Percentiles rank a stretch among this genome's conserved stretches.
These are phyloP conservation scores for Tetranychus cinnabarinus DNA, from an alignment of 1,140 invertebrate species.

Conservation along the genomic window DNA sequence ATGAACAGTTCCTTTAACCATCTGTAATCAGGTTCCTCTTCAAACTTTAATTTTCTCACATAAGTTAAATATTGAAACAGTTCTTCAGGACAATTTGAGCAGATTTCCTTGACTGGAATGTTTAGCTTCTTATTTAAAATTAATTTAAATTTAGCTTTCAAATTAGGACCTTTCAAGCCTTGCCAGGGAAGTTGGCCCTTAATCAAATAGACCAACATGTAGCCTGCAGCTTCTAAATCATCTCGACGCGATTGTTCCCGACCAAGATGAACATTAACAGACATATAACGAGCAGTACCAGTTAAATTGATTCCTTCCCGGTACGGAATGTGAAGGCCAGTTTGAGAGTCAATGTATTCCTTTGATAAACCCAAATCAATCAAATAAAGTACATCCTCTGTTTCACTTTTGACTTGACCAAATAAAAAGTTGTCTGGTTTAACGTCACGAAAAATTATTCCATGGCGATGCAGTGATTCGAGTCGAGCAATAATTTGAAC, in stretches of 20 bases:
- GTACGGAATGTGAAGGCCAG: conserved; percentile 98
- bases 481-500: conserved; percentile 75
- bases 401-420: conserved; percentile 81
- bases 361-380: conserved; percentile 99
- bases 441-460: conserved; percentile 85
- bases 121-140: conserved; percentile 97
- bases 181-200: conserved; percentile 97
- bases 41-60: conserved; percentile 90
- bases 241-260: conserved; percentile 94
- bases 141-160: conserved; percentile 99
- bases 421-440: conserved; percentile 99
- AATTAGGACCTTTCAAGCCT: conserved; percentile 93
- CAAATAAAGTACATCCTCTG: conserved; percentile 92
- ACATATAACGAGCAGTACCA: conserved; percentile 91
- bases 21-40: conserved; percentile 98
- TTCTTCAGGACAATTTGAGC: conserved; percentile 73
- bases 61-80: conserved; percentile 86
- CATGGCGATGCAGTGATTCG: conserved; percentile 97
- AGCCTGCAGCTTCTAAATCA: conserved; percentile 93
- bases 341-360: conserved; percentile 99
- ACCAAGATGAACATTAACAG: conserved; percentile 98
- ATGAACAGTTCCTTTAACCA: conserved; percentile 84
- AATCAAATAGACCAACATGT: conserved; percentile 99
- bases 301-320: conserved; percentile 98
- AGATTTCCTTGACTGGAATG: conserved; percentile 86